Base-by-base conservation (phyloP, 2,113 vertebrate genomes). In the Phalacrocorax pelagicus region DNA sequence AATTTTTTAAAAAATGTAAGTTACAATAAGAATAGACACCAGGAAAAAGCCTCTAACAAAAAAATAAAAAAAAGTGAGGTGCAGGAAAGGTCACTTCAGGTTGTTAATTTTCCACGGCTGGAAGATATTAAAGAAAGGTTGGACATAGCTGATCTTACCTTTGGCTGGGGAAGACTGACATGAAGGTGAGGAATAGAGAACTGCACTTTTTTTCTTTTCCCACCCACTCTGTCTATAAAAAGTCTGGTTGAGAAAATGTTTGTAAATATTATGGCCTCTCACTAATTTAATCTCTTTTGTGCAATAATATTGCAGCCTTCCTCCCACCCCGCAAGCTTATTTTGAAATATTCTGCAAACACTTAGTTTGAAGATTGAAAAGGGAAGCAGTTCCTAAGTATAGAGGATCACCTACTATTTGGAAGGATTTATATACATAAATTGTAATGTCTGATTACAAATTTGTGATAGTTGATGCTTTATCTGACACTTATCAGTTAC, bases 61-160 rank as follows among this genome's bases (percentile, higher is more conserved):
- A 36, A 27, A 70, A 73, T 67, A 88, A 30, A 81, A 42, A 2
- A 34, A 10, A 74, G 3, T 44, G 26, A 74, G 24, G 1, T 15
- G 3, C 7, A 12, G 27, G 11, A 70, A 81, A 81, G 27, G 74
- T 88, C 27, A 36, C 15, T 6, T 73, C 0, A 0, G 11, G 7
- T 73, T 81, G 5, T 70, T 61, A 2, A 18, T 59, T 69, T 77
- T 84, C 34, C 16, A 19, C 40, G 38, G 10, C 30, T 81, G 42
- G 11, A 87, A 90, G 36, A 54, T 46, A 65, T 13, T 88, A 71
- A 46, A 57, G 23, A 66, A 84, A 67, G 17, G 7, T 22, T 61
- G 8, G 18, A 34, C 51, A 32, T 6, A 32, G 15, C 9, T 59
- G 19, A 51, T 72, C 90, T 86, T 57, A 15, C 40, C 30, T 85